These are phyloP conservation scores for Drosophila simulans DNA, from an alignment of 1,140 invertebrate species.

Conservation along the genomic window DNA sequence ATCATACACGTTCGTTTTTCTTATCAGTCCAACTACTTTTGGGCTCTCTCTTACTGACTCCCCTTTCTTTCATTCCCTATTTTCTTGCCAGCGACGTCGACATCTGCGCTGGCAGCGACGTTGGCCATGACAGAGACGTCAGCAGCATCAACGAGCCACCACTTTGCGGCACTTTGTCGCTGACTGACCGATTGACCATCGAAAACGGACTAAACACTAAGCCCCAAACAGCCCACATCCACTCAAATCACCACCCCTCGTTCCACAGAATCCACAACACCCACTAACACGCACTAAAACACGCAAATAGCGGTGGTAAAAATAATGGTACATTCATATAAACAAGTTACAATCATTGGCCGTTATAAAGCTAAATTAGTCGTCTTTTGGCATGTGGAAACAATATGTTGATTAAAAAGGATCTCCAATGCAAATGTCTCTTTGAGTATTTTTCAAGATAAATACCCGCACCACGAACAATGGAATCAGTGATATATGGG, in stretches of 20 bases:
- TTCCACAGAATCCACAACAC: background rate
- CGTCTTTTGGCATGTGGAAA: background rate
- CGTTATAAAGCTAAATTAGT: background rate
- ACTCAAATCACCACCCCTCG: background rate
- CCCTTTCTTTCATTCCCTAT: background rate
- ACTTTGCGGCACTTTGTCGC: slow-evolving; percentile 47
- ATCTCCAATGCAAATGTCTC: background rate
- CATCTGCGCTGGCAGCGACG: slow-evolving; percentile 21
- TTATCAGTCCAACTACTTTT: slow-evolving; percentile 61
- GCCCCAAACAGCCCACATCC: slow-evolving; percentile 6
- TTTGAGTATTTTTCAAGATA: background rate
- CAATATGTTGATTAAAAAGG: background rate
- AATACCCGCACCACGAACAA: background rate
- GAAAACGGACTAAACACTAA: slow-evolving; percentile 15
- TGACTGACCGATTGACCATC: slow-evolving; percentile 16
- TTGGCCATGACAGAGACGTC: slow-evolving; percentile 1
- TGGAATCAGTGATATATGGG: background rate
- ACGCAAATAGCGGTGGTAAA: slow-evolving; percentile 1
- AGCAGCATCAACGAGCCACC: slow-evolving; percentile 39
- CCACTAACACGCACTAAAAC: background rate
- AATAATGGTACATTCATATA: slow-evolving; percentile 1
- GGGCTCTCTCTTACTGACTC: background rate
- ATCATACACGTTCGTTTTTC: slow-evolving; percentile 47
- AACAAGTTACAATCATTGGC: background rate
- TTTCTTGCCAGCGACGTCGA: slow-evolving; percentile 4